Evolutionary conservation across 2,113 vertebrate genomes (phyloP).

Genomic region (Todiramphus chloris): DNA sequence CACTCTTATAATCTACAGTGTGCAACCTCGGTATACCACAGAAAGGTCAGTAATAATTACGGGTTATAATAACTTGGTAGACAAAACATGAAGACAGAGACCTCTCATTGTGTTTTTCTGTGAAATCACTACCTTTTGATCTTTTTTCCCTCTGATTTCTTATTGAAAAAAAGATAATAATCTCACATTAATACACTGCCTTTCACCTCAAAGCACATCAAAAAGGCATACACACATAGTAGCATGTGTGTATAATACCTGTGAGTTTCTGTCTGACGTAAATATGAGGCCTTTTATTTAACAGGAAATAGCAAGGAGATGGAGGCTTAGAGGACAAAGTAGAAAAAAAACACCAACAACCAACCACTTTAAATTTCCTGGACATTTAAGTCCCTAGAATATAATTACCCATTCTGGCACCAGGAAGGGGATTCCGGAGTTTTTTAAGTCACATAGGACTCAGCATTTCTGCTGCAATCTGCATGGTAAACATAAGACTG

Average conservation of each 20-base stretch:
- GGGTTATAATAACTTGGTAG: slow-evolving; percentile 29
- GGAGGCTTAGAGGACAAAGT: not conserved
- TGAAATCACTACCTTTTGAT: slow-evolving; percentile 16
- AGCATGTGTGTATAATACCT: not conserved
- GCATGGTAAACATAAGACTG: not conserved
- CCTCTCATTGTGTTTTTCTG: slow-evolving; percentile 1
- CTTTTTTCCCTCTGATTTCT: slow-evolving; percentile 11
- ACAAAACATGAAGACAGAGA: not conserved
- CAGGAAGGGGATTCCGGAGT: not conserved
- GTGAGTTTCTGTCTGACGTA: not conserved
- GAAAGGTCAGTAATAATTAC: not conserved
- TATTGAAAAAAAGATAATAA: slow-evolving; percentile 21
- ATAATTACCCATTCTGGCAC: not conserved
- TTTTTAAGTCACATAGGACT: not conserved
- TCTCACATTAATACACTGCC: slow-evolving; percentile 18
- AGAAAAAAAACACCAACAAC: not conserved
- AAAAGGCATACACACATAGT: not conserved
- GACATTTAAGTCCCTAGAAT: not conserved
- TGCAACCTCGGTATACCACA: not conserved
- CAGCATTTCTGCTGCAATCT: not conserved
- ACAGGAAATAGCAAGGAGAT: not conserved
- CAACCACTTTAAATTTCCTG: not conserved
- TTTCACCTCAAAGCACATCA: slow-evolving; percentile 15
- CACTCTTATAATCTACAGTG: not conserved
- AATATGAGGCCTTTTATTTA: not conserved